Base-by-base conservation (phyloP, 2,797 vertebrate genomes). In the Pygocentrus nattereri region DNA sequence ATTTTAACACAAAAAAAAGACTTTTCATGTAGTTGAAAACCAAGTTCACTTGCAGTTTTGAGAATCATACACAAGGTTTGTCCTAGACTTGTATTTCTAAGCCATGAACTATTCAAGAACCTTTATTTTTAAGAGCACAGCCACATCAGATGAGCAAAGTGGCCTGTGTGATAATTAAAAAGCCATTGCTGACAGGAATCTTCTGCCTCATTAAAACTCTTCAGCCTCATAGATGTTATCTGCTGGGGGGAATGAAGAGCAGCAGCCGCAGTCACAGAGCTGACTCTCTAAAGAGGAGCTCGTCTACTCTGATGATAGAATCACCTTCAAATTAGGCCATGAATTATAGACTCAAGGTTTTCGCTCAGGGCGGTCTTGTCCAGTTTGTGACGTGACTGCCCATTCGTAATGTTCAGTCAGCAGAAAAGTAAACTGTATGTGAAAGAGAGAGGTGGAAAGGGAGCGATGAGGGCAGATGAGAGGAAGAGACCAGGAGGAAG, bases 81-180 rank as follows among this genome's bases (percentile, higher is more conserved):
- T n/a, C n/a, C n/a, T n/a, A n/a, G n/a, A n/a, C n/a, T n/a, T n/a
- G n/a, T n/a, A n/a, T n/a, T n/a, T 61, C 18, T 5, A 34, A 38
- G 7, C 30, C 16, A 34, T 64, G 4, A 64, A 34, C 12, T 18
- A 31, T 62, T 27, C 30, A 18, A 27, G 13, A 62, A 62, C 27
- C 59, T 27, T 30, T 62, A 15, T 18, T 62, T 62, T 64, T 34
- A 21, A 34, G 19, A 82, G 56, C 58, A 85, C 68, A 41, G n/a
- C 38, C 71, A 79, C 75, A 85, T 83, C 79, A 80, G 87, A 91
- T 78, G 47, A 76, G 85, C 64, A 88, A 88, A 91, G 85, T 84
- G 81, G 76, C 82, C 86, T 67, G 67, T 86, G 83, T 47, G 84
- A 89, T 89, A 91, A 94, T 92, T 92, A 93, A 91, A 91, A 90